These are phyloP conservation scores for Drosophila tropicalis DNA, from an alignment of 1,140 invertebrate species.

Conservation along the genomic window DNA sequence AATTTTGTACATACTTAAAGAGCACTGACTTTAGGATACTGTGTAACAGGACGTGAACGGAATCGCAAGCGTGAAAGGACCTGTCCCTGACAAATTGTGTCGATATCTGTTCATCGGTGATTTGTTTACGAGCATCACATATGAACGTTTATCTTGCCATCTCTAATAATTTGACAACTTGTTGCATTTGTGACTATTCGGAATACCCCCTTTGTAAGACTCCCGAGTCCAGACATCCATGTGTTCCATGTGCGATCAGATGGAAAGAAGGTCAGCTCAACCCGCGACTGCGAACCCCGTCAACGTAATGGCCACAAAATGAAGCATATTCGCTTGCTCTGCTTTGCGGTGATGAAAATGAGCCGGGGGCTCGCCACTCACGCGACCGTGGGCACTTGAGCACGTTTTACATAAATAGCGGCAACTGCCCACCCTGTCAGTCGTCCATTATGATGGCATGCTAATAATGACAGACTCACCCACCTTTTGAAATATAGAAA, in stretches of 20 bases:
- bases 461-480: constrained; percentile 68
- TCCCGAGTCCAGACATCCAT: too few relatives aligned
- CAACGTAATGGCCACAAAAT: neutral
- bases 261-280: neutral
- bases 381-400: constrained; percentile 73
- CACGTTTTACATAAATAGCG: constrained; percentile 75
- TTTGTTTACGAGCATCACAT: too few relatives aligned
- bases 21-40: constrained; percentile 2
- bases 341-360: constrained; percentile 29
- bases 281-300: neutral
- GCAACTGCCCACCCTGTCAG: constrained; percentile 41
- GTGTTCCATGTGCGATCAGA: neutral
- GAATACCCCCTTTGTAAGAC: too few relatives aligned
- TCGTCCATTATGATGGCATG: constrained; percentile 54
- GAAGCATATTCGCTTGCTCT: constrained; percentile 20
- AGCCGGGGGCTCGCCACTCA: constrained; percentile 44
- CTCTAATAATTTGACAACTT: too few relatives aligned
- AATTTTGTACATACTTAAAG: neutral
- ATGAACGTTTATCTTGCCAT: too few relatives aligned
- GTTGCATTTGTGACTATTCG: too few relatives aligned
- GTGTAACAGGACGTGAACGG: neutral
- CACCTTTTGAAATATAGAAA: constrained; percentile 50
- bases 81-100: too few relatives aligned
- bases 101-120: too few relatives aligned
- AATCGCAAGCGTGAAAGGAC: neutral